phyloP scores from a whole-genome alignment of 2,113 vertebrate species.

The Cervus canadensis region DNA sequence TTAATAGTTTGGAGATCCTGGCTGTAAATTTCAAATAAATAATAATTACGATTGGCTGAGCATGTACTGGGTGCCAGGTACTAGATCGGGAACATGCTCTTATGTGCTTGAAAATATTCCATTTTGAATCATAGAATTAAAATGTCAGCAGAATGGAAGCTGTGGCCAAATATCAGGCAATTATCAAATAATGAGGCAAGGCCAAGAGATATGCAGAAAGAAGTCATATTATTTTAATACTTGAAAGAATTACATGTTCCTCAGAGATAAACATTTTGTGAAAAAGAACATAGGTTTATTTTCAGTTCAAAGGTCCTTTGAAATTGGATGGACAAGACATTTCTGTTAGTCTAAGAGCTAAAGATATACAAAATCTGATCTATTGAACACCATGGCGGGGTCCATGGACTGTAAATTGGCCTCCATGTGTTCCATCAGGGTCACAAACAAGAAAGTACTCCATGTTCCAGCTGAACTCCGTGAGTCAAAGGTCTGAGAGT shows the following conservation, averaged over 20 bases:
- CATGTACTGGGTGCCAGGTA: background rate
- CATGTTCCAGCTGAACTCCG: background rate
- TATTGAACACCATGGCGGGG: background rate
- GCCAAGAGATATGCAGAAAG: background rate
- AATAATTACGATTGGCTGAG: background rate
- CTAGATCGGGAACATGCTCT: background rate
- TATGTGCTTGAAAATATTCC: background rate
- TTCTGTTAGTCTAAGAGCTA: background rate
- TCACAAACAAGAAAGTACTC: background rate
- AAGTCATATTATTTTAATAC: background rate
- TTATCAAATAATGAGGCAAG: background rate
- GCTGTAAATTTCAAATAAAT: background rate
- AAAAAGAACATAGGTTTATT: background rate
- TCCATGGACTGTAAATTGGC: rapidly evolving
- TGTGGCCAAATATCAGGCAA: background rate
- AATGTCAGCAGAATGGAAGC: background rate
- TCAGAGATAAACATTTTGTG: background rate
- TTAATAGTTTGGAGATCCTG: background rate
- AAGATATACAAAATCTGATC: background rate
- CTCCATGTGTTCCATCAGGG: background rate
- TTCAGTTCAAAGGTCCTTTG: background rate
- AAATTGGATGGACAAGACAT: background rate
- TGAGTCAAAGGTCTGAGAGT: background rate
- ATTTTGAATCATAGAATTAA: background rate
- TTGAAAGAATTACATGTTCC: background rate